Base-by-base conservation (phyloP, 2,888 invertebrate species). In the Noctua pronuba region DNA sequence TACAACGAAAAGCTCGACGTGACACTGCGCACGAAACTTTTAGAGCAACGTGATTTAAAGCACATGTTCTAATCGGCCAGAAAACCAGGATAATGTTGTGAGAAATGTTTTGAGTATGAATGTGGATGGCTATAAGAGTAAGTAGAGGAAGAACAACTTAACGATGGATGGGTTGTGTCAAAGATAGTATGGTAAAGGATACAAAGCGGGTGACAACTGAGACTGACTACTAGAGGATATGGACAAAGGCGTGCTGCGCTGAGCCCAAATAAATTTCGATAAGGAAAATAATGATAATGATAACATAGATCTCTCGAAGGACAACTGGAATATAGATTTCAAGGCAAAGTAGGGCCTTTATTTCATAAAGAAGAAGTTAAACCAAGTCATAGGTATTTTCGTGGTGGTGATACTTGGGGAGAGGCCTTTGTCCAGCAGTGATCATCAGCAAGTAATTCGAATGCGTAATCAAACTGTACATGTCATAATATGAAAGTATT, bases 1-100 rank as follows among this genome's bases (percentile, higher is more conserved):
- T 75, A 82, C 77, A 55, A 73, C 52, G 28, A 73, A 76, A 66
- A 6, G 55, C 52, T 76, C 6, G 24, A 86, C 78, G 77, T 84
- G 86, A 80, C 66, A n/a, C 6, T 11, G 10, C 13, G 58, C 77
- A 86, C 72, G 75, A 8, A 67, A 24, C 13, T 24, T 80, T 60
- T 28, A 11, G 10, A 28, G 21, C 16, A 10, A 55, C 18, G 35
- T n/a, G 2, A 4, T 69, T 77, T 38, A 24, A 16, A 38, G 2
- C 60, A 60, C 49, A 77, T 68, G 31, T 18, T 55, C 28, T 21
- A 8, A 60, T 11, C 24, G 28, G 28, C 10, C 21, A 46, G 49
- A 49, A 24, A 49, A 18, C 8, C 16, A 18, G 35, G 24, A 38
- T 21, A 70, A 28, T 21, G n/a, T 49, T 3, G 24, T 58, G 38